Conservation (phyloP, 2,888 invertebrate genomes). For the Harpalus rubripes region DNA sequence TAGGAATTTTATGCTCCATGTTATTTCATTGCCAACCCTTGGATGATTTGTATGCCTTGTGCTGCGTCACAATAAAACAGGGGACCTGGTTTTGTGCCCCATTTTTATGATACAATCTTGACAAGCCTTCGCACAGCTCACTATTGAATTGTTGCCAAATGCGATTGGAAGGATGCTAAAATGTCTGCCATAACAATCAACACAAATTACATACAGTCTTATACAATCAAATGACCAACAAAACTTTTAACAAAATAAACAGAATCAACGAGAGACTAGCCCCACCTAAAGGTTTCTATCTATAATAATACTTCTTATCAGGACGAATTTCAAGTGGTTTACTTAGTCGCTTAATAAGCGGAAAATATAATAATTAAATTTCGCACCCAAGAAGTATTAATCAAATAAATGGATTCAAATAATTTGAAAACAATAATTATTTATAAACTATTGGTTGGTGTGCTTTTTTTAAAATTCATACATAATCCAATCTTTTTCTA, state of each 20-base stretch:
- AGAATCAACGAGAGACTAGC: neutral
- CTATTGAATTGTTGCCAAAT: constrained; percentile 50
- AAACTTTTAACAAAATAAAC: neutral
- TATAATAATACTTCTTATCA: neutral
- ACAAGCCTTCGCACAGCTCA: constrained; percentile 39
- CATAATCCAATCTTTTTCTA: too few relatives aligned
- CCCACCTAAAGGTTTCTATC: neutral
- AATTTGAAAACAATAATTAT: too few relatives aligned
- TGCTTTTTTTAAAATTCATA: too few relatives aligned
- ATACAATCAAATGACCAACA: constrained; percentile 21
- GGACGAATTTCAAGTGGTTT: neutral
- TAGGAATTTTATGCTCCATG: constrained; percentile 40
- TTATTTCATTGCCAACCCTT: constrained; percentile 52
- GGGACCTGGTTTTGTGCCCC: constrained; percentile 18
- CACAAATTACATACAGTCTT: constrained; percentile 17
- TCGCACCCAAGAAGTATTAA: too few relatives aligned
- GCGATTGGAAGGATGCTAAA: constrained; percentile 37
- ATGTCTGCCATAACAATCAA: constrained; percentile 19
- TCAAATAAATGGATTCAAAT: too few relatives aligned
- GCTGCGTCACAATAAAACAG: constrained; percentile 37
- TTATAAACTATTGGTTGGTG: too few relatives aligned
- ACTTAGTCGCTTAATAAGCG: too few relatives aligned
- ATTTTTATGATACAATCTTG: constrained; percentile 55
- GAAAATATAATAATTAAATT: too few relatives aligned
- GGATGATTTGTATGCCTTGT: constrained; percentile 50